Conservation (phyloP, 2,113 vertebrate species). For the Polypterus senegalus region DNA sequence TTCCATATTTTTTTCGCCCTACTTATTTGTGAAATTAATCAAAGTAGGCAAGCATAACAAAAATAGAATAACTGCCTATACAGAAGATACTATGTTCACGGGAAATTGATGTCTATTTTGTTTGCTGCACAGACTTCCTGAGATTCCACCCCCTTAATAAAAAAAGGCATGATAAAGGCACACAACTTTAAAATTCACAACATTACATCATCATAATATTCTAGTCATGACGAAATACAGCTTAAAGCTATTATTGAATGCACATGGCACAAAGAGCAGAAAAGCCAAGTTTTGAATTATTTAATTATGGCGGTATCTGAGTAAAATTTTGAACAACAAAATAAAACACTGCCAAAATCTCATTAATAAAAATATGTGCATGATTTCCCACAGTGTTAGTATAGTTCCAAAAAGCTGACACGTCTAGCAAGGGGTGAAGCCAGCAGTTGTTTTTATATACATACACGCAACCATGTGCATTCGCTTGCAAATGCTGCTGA, state of each 20-base stretch:
- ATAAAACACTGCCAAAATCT: constrained; percentile 59
- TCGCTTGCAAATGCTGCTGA: no score
- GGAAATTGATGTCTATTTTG: no score
- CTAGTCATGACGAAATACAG: constrained; percentile 25
- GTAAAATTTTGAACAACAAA: constrained; percentile 41
- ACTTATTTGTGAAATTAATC: no score
- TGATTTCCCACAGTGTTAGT: constrained; percentile 46
- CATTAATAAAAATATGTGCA: constrained; percentile 62
- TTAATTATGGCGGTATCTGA: constrained; percentile 50
- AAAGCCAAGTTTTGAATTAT: constrained; percentile 62
- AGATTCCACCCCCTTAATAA: no score
- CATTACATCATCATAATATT: constrained; percentile 44
- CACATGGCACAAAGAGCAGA: constrained; percentile 55
- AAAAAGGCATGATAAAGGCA: no score
- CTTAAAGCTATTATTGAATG: constrained; percentile 53
- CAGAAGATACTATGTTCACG: no score
- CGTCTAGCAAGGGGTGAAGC: background rate
- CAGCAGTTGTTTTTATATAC: no score
- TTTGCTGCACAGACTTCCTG: no score
- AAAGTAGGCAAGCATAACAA: no score
- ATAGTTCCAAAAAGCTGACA: constrained; percentile 29
- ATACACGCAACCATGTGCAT: no score
- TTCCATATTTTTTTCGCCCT: no score
- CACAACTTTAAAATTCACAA: constrained; percentile 33
- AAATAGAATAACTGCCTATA: no score